Percentiles rank a stretch among this genome's conserved stretches.
Conservation (phyloP, 2,113 vertebrate genomes). For the Crocuta crocuta region DNA sequence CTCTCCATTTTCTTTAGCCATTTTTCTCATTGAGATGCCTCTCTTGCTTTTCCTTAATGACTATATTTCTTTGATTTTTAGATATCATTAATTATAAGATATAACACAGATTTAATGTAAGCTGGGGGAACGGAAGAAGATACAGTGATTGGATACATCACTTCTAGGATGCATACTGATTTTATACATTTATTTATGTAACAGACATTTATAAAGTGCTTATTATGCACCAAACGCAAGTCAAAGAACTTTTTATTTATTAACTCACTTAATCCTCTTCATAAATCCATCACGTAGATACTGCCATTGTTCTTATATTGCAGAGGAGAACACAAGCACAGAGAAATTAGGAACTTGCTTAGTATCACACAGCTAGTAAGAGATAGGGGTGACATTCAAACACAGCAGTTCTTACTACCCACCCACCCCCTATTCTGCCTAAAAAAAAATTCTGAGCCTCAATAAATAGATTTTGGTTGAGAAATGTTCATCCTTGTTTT, state of each 20-base stretch:
- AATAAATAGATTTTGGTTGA: neutral
- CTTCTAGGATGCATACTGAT: neutral
- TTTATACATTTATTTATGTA: neutral
- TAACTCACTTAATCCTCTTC: neutral
- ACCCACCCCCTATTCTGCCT: neutral
- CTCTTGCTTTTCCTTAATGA: neutral
- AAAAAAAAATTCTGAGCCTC: neutral
- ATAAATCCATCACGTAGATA: neutral
- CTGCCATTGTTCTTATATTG: neutral
- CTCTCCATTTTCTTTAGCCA: neutral
- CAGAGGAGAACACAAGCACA: neutral
- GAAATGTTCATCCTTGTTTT: neutral
- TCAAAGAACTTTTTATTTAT: neutral
- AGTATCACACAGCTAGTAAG: neutral
- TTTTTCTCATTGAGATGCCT: neutral
- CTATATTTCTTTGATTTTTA: neutral
- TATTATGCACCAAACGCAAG: neutral
- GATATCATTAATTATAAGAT: neutral
- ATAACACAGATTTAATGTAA: neutral
- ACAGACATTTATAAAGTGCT: neutral
- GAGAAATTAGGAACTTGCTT: neutral
- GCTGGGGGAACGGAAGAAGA: neutral
- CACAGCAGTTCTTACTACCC: neutral
- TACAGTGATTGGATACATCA: neutral
- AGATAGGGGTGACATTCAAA: neutral